phyloP scores from a whole-genome alignment of 53 echinoderm and acorn worm genomes.

The Zoroaster sp. region DNA sequence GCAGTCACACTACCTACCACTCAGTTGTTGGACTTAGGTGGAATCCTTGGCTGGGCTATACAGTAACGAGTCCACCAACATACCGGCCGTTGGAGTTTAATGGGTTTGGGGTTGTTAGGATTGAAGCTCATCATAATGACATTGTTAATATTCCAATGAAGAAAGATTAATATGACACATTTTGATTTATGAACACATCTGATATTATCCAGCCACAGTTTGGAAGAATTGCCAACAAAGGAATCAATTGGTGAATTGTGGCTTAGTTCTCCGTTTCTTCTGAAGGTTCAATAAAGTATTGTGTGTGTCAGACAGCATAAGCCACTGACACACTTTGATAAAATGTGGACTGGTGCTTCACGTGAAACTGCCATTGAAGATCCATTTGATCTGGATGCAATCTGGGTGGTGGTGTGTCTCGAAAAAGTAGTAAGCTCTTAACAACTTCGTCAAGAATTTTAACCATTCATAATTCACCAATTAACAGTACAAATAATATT shows the following conservation, averaged over 20 bases:
- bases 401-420: conserved; percentile 89
- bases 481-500: no score
- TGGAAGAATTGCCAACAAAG: conserved; percentile 72
- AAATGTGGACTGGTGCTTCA: conserved; percentile 86
- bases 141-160: no score
- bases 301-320: conserved; percentile 79
- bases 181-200: no score
- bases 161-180: no score
- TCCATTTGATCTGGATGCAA: conserved; percentile 94
- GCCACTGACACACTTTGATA: conserved; percentile 87
- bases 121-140: no score
- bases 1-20: no score
- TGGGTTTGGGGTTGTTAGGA: no score
- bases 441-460: no score
- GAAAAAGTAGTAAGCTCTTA: conserved; percentile 74
- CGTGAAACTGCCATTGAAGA: conserved; percentile 87
- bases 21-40: no score
- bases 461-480: background rate
- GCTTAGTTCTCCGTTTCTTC: conserved; percentile 92
- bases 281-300: conserved; percentile 83
- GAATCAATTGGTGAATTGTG: conserved; percentile 78
- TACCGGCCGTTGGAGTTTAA: no score
- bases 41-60: no score
- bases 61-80: no score
- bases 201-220: conserved; percentile 38